Base-by-base conservation (phyloP, 2,113 vertebrate genomes). In the Camarhynchus parvulus region DNA sequence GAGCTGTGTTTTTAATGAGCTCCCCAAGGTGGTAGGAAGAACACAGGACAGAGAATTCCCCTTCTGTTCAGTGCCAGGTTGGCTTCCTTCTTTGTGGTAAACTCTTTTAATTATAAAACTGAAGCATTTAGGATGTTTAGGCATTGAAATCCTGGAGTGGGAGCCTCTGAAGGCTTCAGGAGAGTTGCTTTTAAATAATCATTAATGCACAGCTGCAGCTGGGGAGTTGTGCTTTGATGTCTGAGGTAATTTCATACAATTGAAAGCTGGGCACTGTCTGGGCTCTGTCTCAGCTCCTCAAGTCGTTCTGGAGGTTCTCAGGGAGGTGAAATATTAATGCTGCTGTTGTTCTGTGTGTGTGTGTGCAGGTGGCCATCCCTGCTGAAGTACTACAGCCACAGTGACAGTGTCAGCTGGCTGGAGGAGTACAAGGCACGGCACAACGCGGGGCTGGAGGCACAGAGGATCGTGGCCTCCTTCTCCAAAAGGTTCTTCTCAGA, bases 401-500 rank as follows among this genome's bases (percentile, higher is more conserved):
- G 98, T 3, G 99, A 99, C 62, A 84, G 98, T 10, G 98, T 98
- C 56, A 99, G 99, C 96, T 99, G 99, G 99, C 97, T 99, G 86
- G 98, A 98, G 66, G 99, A 99, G 53, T 99, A 99, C 98, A 99
- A 98, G 97, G 99, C 98, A 3, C 98, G 99, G 31, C 98, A 99
- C 37, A 98, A 96, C 64, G 99, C 99, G 10, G 99, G 99, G 6
- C 96, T 99, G 55, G 98, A 99, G 64, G 99, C 99, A 56, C 97
- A 98, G 91, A 98, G 98, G 88, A 99, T 99, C 0, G 99, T 99
- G 50, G 98, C 98, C 72, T 99, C 99, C 0, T 99, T 99, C 96
- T 99, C 99, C 39, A 99, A 99, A 97, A 98, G 99, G 83, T 99
- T 99, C 98, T 99, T 99, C 95, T 98, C 99, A 30, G 99, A 99